These are phyloP conservation scores for Cygnus buccinator DNA, from an alignment of 2,113 vertebrate genomes.

Conservation along the genomic window DNA sequence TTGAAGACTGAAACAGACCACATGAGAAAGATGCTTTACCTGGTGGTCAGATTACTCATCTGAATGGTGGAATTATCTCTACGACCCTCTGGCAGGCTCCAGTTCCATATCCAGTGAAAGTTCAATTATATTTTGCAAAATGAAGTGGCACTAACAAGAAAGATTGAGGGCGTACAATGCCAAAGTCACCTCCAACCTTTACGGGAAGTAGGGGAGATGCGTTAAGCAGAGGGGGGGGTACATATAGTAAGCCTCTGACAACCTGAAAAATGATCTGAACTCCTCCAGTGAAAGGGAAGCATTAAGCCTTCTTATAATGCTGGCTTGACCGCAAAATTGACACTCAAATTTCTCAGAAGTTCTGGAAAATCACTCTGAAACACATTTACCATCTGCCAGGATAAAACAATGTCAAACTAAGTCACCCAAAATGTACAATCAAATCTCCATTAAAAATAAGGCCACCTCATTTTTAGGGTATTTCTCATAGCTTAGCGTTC, in stretches of 20 bases:
- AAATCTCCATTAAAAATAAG: slow-evolving; percentile 29
- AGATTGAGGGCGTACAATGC: neutral
- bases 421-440: slow-evolving; percentile 4
- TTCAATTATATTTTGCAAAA: slow-evolving; percentile 26
- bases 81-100: neutral
- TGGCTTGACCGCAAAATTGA: neutral
- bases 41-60: neutral
- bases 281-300: neutral
- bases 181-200: neutral
- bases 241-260: neutral
- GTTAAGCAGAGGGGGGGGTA: neutral
- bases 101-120: neutral
- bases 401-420: neutral
- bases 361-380: neutral
- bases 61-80: neutral
- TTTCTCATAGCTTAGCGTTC: neutral
- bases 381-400: neutral
- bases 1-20: neutral
- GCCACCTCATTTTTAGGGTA: neutral
- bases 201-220: neutral
- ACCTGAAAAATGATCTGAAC: neutral
- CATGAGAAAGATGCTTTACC: neutral
- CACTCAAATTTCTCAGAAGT: neutral
- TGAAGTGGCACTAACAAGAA: neutral
- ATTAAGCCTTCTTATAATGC: neutral